Conservation (phyloP, 1,140 invertebrate genomes). For the Camponotus pennsylvanicus region DNA sequence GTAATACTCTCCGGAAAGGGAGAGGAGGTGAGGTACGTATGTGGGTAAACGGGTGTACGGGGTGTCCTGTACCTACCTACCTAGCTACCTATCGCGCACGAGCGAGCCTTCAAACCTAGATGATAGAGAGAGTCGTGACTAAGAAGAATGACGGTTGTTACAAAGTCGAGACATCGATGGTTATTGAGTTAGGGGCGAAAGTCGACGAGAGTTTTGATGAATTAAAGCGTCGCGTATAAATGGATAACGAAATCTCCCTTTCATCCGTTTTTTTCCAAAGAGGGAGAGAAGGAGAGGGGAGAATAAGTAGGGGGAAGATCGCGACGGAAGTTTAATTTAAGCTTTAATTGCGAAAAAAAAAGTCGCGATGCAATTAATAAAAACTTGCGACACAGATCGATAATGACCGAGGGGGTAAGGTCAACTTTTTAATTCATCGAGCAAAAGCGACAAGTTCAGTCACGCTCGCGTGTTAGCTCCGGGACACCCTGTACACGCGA, state of each 20-base stretch:
- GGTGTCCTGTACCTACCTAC: conserved; percentile 42
- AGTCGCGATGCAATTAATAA: conserved; percentile 27
- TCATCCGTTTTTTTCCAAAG: background rate
- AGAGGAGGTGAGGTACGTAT: conserved; percentile 38
- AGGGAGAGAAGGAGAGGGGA: too few relatives aligned
- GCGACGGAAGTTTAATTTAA: conserved; percentile 25
- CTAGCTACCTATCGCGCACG: conserved; percentile 23
- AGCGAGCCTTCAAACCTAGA: conserved; percentile 30
- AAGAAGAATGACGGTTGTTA: conserved; percentile 57
- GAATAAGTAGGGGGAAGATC: too few relatives aligned
- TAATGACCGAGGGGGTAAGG: background rate
- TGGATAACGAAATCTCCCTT: background rate
- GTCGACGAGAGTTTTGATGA: conserved; percentile 38
- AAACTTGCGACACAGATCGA: background rate
- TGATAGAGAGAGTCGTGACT: conserved; percentile 51
- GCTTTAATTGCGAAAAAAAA: conserved; percentile 18
- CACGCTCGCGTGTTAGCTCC: conserved; percentile 14
- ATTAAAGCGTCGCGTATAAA: conserved; percentile 44
- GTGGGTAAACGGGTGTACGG: conserved; percentile 61
- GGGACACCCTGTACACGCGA: conserved; percentile 52
- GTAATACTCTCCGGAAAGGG: conserved; percentile 66
- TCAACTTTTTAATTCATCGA: background rate
- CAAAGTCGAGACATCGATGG: conserved; percentile 38
- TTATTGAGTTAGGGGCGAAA: conserved; percentile 22
- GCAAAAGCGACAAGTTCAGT: too few relatives aligned